Evolutionary conservation across 2,888 invertebrate species (phyloP), one percentile per base, ranked within the genome.

Genomic region (Amiota communis): DNA sequence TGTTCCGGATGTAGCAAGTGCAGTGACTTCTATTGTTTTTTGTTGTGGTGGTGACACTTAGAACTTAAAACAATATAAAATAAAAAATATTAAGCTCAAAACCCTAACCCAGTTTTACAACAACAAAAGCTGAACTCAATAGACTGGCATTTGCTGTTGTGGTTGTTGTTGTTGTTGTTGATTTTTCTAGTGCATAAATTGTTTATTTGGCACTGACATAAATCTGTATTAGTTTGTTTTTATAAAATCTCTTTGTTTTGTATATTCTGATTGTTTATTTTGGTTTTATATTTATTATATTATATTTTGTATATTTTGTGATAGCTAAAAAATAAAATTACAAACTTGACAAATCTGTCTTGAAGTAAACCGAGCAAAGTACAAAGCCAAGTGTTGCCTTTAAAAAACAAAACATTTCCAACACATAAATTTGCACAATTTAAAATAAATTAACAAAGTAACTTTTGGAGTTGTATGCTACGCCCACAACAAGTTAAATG

Each of bases 31-130:
- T 36, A 36, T 36, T 36, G 36, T 36, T 36, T 36, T 36, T 36
- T 36, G 36, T 6, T 36, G 36, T 6, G 36, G 36, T 6, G 36
- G 36, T 36, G 36, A 36, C 36, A 36, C 36, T 36, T 36, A 6
- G 6, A 36, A 36, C 36, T 36, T 36, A 36, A 36, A 36, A 36
- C 36, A 36, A 36, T 36, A 36, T 36, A 23, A 23, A 23, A 23
- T n/a, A 23, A n/a, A 49, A 68, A 68, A 51, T 68, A 17, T 68
- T 68, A 53, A 20, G n/a, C 67, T 68, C 67, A 53, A 68, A 68
- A 68, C 67, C 67, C 67, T 68, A 51, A 68, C 67, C 67, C 23
- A 68, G 51, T 68, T 68, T 68, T 53, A 48, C 15, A 49, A 68
- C 23, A 23, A 13, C 65, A 15, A 65, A 65, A 59, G 59, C 36